These are phyloP conservation scores for Falco peregrinus DNA, from an alignment of 2,797 vertebrate species.

Conservation along the genomic window DNA sequence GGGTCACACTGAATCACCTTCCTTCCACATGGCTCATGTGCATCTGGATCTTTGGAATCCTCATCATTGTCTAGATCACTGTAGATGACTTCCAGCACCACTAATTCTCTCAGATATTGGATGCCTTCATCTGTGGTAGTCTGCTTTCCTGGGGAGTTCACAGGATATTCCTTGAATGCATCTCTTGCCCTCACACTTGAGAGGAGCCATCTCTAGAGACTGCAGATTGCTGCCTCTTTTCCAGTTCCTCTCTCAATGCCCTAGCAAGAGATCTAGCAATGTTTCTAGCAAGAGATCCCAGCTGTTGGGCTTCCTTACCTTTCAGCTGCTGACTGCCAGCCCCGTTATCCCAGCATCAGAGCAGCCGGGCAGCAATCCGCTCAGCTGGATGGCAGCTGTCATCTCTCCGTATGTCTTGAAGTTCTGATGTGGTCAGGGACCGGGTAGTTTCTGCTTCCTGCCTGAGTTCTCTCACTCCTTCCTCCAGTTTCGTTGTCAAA, in stretches of 20 bases:
- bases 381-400: neutral
- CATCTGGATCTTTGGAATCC: no score
- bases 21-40: no score
- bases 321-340: neutral
- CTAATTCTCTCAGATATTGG: neutral
- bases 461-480: no score
- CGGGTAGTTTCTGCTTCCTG: no score
- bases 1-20: no score
- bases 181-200: no score
- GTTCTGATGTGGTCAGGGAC: neutral
- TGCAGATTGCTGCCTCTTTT: neutral
- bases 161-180: neutral
- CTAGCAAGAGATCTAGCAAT: no score
- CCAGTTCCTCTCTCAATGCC: neutral
- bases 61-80: no score
- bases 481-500: no score
- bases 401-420: neutral
- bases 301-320: neutral
- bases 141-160: neutral
- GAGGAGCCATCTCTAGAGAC: neutral
- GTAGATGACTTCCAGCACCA: no score
- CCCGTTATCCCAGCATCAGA: neutral
- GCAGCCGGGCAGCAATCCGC: neutral
- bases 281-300: neutral
- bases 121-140: neutral